Base-by-base conservation (phyloP, 2,888 invertebrate genomes). In the Sarcophaga rosellei region DNA sequence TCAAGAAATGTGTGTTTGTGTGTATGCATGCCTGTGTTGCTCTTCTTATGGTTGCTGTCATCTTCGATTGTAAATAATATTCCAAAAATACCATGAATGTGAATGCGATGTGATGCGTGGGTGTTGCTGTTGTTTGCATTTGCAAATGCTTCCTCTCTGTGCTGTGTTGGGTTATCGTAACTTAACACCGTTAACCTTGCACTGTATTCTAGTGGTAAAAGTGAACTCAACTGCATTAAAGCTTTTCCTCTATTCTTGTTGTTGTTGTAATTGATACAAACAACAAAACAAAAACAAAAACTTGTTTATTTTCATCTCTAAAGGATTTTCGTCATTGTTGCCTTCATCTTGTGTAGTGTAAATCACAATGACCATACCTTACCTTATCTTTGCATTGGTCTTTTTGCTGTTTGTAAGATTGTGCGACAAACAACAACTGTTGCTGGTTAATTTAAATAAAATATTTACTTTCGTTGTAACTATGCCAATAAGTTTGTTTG, bases 121-220 rank as follows among this genome's bases (percentile, higher is more conserved):
- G 65, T 82, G 76, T 70, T 70, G 25, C 4, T 65, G 25, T 68
- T 68, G 35, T 25, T 68, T 23, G 53, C 53, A 53, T 53, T 53
- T 53, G 17, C 12, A 53, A 17, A 53, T 53, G 17, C 10, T 72
- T 35, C 53, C 25, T 73, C 20, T 5, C 10, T 25, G 47, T 61
- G 3, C 61, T 57, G 47, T 57, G 63, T 45, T 59, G 21, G 57
- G 59, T 70, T 70, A 61, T 61, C 17, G 59, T 61, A 82, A 77
- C 47, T 20, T 77, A 72, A 77, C 65, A 72, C 35, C n/a, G 57
- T 72, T 77, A 66, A 82, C 82, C 82, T 82, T 82, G 82, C 25
- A 53, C 1, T 53, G 17, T 53, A 53, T 23, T 8, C 15, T 65
- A n/a, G 17, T 4, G 35, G 25, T 35, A n/a, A 47, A 53, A 53